These are phyloP conservation scores for Nibea albiflora DNA, from an alignment of 2,113 vertebrate genomes.

Conservation along the genomic window DNA sequence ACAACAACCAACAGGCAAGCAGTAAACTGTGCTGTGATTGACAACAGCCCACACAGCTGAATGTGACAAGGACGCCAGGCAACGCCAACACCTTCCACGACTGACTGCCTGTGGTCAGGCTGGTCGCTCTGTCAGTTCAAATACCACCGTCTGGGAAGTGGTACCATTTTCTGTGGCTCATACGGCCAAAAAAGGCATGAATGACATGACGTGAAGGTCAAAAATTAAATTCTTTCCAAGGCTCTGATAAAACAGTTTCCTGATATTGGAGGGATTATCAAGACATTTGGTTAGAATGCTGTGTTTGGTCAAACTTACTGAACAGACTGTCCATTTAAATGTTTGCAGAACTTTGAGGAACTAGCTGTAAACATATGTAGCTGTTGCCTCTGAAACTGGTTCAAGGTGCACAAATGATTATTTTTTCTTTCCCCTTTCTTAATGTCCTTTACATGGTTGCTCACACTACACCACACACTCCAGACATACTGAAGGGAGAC, in stretches of 20 bases:
- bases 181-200: background rate
- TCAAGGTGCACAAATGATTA: no score
- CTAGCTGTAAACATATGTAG: no score
- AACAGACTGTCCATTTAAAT: background rate
- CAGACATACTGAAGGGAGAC: no score
- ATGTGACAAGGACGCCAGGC: background rate
- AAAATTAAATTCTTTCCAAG: background rate
- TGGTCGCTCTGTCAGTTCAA: background rate
- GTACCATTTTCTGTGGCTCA: background rate
- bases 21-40: conserved; percentile 1
- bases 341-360: no score
- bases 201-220: background rate
- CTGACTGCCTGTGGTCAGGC: background rate
- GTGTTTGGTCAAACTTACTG: background rate
- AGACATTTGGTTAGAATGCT: background rate
- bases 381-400: no score
- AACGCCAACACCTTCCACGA: conserved; percentile 6
- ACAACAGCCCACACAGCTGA: conserved; percentile 10
- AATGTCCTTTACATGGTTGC: no score
- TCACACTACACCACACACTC: no score
- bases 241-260: background rate
- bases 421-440: no score
- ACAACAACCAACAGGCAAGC: background rate
- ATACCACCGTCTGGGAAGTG: conserved; percentile 1
- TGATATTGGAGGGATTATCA: background rate